Evolutionary conservation across 2,113 vertebrate genomes (phyloP), one percentile per base, ranked within the genome.

Genomic region (Clarias batrachus): DNA sequence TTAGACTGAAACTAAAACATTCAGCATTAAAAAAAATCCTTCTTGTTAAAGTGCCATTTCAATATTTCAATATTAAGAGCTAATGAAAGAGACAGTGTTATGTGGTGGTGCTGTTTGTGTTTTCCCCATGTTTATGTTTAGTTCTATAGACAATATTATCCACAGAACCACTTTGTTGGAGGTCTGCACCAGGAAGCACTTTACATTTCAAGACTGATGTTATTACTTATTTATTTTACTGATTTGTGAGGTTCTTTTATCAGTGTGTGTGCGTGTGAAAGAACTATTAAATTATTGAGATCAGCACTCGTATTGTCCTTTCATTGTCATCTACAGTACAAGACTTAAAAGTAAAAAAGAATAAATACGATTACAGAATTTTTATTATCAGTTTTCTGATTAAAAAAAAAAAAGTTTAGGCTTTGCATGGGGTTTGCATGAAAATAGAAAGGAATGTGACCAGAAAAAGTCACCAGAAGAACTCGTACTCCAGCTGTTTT

Each of bases 241-340:
- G 91, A 82, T 80, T 89, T 14, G 37, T 73, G 33, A 93, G 96
- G 95, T 57, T 92, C 92, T 95, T 94, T 92, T 94, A 90, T 91
- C 92, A 93, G 54, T 74, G 37, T 81, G 37, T 81, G 54, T 54
- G 41, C 3, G 41, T 81, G 66, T 21, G 2, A 33, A 80, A 81
- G 23, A 12, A 80, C 60, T 16, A 87, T 87, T 89, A 89, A 89
- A 89, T 87, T 87, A 85, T 89, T 87, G 60, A 82, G 11, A 59
- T 68, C 23, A 59, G 52, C 65, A 52, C 14, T 63, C 62, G 48
- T 65, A 6, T 71, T 13, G 17, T 79, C 33, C 7, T 27, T 54
- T 9, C 68, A 19, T 41, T 73, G 33, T 7, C 6, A 48, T 48
- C 7, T 48, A 48, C 48, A 48, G 48, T 0, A 48, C 48, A 8